Evolutionary conservation across 2,888 invertebrate genomes (phyloP), one percentile per base, ranked within the genome.

Genomic region (Quadriops clusia): DNA sequence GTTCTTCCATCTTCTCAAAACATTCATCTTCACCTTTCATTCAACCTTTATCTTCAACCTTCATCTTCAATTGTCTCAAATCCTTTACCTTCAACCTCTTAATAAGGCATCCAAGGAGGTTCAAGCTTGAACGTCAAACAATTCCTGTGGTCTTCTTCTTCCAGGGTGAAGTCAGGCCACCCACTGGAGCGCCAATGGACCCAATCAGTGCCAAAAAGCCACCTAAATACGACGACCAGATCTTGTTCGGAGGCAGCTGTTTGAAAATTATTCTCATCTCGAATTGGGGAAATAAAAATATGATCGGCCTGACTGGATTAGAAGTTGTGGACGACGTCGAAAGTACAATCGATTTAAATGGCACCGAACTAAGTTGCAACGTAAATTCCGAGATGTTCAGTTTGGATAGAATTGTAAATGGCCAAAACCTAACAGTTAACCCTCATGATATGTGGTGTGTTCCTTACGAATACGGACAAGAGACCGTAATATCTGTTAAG

Each of bases 391-490:
- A 24, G n/a, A n/a, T n/a, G n/a, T n/a, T n/a, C n/a, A 16, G 22
- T 8, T 18, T 20, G 56, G 60, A 7, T 43, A 45, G 4, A 39
- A 44, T 85, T 17, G 67, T 82, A 45, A 74, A 79, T 51, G 76
- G 74, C 2, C 57, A 62, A n/a, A 81, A 80, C 54, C 63, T 84
- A 23, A 77, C 81, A 1, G 70, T 68, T 0, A 68, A 75, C 25
- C 64, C 70, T 17, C 67, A 70, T 27, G 71, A 81, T 47, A 77
- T 77, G 77, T 77, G 77, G 76, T 65, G 68, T 41, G 57, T 63
- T 1, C 63, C 60, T 18, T 56, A 50, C 38, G 32, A 40, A 30
- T 40, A 40, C 3, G 53, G 48, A 3, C 45, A 46, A 21, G 41
- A 46, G 23, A 37, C 54, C n/a, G 27, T 44, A 15, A 43, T 60